These are phyloP conservation scores for Plecotus auritus DNA, from an alignment of 2,113 vertebrate genomes.

Conservation along the genomic window DNA sequence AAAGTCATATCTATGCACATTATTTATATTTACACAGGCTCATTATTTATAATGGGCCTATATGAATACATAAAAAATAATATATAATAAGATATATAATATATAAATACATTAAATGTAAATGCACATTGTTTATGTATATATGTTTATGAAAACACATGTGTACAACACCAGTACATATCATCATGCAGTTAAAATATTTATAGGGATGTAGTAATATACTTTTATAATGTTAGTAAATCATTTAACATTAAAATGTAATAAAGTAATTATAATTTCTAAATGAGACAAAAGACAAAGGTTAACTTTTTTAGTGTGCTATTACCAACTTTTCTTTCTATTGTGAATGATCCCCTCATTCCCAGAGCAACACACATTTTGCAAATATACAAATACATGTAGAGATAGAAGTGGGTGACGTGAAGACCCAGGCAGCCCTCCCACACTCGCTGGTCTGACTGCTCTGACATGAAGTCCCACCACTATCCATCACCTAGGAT, in stretches of 20 bases:
- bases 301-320: not conserved
- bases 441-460: rapidly evolving
- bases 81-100: not conserved
- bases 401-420: not conserved
- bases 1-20: not conserved
- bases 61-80: not conserved
- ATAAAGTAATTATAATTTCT: not conserved
- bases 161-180: rapidly evolving
- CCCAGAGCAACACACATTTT: not conserved
- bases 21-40: not conserved
- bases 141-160: not conserved
- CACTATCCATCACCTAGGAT: not conserved
- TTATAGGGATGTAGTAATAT: not conserved
- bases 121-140: not conserved
- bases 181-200: not conserved
- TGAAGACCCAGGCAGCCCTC: not conserved
- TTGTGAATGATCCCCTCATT: not conserved
- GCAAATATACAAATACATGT: not conserved
- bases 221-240: not conserved
- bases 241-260: not conserved
- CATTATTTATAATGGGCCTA: not conserved
- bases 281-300: not conserved
- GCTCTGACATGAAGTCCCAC: rapidly evolving
- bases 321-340: not conserved
- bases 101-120: too few species aligned